Percentiles rank a stretch among this genome's conserved stretches.
These are phyloP conservation scores for Cotesia vestalis DNA, from an alignment of 1,140 invertebrate species.

Conservation along the genomic window DNA sequence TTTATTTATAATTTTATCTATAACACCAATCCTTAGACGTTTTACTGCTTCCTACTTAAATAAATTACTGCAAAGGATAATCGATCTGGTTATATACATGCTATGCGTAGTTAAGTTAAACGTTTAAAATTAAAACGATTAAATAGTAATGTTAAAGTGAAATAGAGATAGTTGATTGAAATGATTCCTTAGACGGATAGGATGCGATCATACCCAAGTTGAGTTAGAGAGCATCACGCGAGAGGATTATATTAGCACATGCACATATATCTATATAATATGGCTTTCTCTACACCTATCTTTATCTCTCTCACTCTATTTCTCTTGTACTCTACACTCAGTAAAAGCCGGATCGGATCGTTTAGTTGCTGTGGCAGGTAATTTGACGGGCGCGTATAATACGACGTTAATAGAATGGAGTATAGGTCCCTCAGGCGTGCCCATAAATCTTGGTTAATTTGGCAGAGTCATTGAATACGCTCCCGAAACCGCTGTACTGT, in stretches of 20 bases:
- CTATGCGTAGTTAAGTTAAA: background rate
- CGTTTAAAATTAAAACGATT: slow-evolving; percentile 4
- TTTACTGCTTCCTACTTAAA: no score
- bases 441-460: slow-evolving; percentile 65
- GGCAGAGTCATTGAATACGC: slow-evolving; percentile 55
- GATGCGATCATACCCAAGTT: slow-evolving; percentile 1
- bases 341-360: no score
- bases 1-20: no score
- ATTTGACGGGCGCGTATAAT: slow-evolving; percentile 59
- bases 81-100: background rate
- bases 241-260: slow-evolving; percentile 2
- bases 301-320: no score
- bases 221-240: slow-evolving; percentile 18
- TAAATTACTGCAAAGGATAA: no score
- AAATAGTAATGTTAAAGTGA: slow-evolving; percentile 2
- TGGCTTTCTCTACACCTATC: slow-evolving; percentile 8
- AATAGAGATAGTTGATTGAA: background rate
- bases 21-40: no score
- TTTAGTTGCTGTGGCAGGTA: slow-evolving; percentile 46
- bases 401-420: slow-evolving; percentile 64
- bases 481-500: slow-evolving; percentile 41
- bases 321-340: no score
- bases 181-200: slow-evolving; percentile 1
- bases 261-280: background rate
- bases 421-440: slow-evolving; percentile 49